Percentiles rank a stretch among this genome's conserved stretches.
Evolutionary conservation across 2,113 vertebrate genomes (phyloP).

Genomic region (Alethe diademata): DNA sequence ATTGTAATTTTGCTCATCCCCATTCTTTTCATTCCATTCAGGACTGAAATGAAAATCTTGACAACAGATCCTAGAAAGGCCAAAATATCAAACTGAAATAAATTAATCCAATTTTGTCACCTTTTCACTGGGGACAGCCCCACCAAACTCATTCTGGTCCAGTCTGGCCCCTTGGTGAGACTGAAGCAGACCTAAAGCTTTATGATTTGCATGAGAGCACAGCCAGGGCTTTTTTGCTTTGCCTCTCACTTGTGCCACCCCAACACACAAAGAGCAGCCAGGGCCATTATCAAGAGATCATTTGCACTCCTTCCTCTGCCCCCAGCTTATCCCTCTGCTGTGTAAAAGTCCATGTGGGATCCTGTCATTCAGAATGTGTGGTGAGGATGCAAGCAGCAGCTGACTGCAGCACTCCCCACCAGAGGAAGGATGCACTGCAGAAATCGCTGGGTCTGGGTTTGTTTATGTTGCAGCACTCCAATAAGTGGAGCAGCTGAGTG

Average conservation of each 20-base stretch:
- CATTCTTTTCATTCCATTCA: not conserved
- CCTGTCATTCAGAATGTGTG: slow-evolving; percentile 51
- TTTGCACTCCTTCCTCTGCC: slow-evolving; percentile 46
- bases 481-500: slow-evolving; percentile 76
- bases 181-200: not conserved
- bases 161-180: not conserved
- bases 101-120: not conserved
- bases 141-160: not conserved
- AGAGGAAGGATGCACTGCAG: slow-evolving; percentile 65
- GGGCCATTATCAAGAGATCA: not conserved
- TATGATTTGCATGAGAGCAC: rapidly evolving
- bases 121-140: not conserved
- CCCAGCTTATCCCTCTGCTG: not conserved
- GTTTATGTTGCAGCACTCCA: slow-evolving; percentile 71
- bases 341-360: slow-evolving; percentile 40
- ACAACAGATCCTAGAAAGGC: not conserved
- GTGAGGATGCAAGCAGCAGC: slow-evolving; percentile 60
- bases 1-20: not conserved
- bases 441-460: slow-evolving; percentile 71
- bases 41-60: not conserved
- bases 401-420: slow-evolving; percentile 56
- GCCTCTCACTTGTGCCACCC: not conserved
- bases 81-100: not conserved
- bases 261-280: not conserved
- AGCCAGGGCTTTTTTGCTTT: not conserved